Percentiles rank a stretch among this genome's conserved stretches.
Conservation (phyloP, 2,113 vertebrate species). For the Cacatua alba region DNA sequence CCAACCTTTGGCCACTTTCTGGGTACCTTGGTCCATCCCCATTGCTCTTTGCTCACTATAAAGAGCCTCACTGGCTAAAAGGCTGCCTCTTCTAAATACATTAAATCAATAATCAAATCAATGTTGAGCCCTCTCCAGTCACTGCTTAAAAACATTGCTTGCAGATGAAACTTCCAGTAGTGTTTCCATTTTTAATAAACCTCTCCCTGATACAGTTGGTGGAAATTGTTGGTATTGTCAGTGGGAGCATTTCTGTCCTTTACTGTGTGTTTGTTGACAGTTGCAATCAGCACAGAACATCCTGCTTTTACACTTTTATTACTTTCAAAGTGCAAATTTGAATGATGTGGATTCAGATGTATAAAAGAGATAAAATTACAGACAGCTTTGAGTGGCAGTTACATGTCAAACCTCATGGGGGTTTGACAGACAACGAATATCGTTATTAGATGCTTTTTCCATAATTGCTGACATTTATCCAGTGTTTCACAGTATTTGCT, state of each 20-base stretch:
- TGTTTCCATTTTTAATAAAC: conserved; percentile 59
- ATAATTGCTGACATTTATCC: conserved; percentile 99
- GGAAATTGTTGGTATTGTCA: conserved; percentile 47
- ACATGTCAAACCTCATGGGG: conserved; percentile 86
- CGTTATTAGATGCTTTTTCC: conserved; percentile 94
- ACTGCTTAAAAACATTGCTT: conserved; percentile 62
- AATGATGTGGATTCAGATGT: conserved; percentile 83
- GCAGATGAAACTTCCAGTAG: conserved; percentile 6
- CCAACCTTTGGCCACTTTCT: conserved; percentile 31
- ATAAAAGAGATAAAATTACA: conserved; percentile 86
- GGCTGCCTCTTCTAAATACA: conserved; percentile 47
- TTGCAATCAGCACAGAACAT: conserved; percentile 75
- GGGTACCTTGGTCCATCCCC: not conserved
- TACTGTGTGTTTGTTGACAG: conserved; percentile 76
- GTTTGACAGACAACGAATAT: conserved; percentile 95
- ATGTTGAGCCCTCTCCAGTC: conserved; percentile 38
- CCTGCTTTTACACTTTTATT: conserved; percentile 80
- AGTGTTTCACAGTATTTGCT: conserved; percentile 99
- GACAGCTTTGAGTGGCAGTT: conserved; percentile 88
- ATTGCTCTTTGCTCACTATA: conserved; percentile 23
- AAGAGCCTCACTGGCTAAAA: conserved; percentile 53
- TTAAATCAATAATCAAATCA: conserved; percentile 69
- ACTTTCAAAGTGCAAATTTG: conserved; percentile 82
- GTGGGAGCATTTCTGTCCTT: conserved; percentile 67
- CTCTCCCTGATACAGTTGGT: conserved; percentile 23